Evolutionary conservation across 2,888 invertebrate species (phyloP).

Genomic region (Drosophila rubida): DNA sequence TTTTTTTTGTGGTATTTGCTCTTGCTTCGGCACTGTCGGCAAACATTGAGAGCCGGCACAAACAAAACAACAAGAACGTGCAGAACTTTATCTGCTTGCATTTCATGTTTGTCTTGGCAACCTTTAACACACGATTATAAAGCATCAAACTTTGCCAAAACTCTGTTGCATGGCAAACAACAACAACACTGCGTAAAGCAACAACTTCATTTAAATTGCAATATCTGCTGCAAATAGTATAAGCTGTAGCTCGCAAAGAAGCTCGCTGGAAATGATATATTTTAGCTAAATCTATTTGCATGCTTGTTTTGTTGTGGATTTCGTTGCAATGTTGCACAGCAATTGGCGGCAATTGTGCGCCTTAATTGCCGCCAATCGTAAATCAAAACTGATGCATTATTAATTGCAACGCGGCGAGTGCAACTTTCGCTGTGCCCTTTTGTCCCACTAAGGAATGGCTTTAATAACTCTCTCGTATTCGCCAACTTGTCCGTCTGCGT

Average conservation of each 20-base stretch:
- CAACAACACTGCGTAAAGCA: no score
- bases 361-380: background rate
- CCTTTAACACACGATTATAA: background rate
- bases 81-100: background rate
- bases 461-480: conserved; percentile 20
- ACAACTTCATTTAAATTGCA: no score
- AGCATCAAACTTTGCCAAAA: no score
- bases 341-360: background rate
- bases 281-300: no score
- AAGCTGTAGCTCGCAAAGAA: no score
- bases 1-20: background rate
- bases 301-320: background rate
- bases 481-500: conserved; percentile 24
- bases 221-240: no score
- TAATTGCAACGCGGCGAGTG: conserved; percentile 18
- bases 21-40: background rate
- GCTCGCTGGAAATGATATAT: no score
- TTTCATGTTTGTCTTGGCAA: background rate
- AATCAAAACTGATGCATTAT: conserved; percentile 1
- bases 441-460: conserved; percentile 8
- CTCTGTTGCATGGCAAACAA: no score
- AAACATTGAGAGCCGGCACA: background rate
- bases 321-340: background rate
- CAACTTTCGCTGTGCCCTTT: conserved; percentile 23
- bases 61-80: background rate